Conservation (phyloP, 2,888 invertebrate species). For the Junonia oenone region DNA sequence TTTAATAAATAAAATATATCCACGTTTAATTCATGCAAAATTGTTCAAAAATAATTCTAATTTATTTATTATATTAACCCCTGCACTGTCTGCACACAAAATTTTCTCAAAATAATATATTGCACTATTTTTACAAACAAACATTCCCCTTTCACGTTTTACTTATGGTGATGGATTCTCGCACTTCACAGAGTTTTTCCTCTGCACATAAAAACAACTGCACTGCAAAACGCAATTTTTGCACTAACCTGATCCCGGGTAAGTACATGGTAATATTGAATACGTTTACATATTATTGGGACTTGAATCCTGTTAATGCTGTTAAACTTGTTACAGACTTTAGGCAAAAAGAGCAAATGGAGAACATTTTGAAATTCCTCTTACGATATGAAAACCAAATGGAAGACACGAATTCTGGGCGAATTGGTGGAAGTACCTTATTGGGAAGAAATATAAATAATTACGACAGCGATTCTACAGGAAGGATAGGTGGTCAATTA, state of each 20-base stretch:
- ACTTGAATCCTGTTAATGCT: background rate
- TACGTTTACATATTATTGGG: background rate
- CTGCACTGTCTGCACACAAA: constrained; percentile 19
- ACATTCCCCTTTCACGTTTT: constrained; percentile 14
- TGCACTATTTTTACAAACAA: constrained; percentile 10
- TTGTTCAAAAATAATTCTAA: background rate
- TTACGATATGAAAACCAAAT: constrained; percentile 46
- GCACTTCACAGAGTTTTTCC: constrained; percentile 24
- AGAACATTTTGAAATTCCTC: constrained; percentile 55
- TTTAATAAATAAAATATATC: background rate
- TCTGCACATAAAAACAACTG: constrained; percentile 21
- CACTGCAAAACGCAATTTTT: constrained; percentile 23
- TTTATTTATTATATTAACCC: background rate
- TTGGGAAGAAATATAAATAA: constrained; percentile 44
- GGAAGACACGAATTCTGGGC: constrained; percentile 38
- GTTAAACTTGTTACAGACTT: constrained; percentile 55
- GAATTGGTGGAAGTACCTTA: constrained; percentile 38
- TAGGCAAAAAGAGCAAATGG: constrained; percentile 52
- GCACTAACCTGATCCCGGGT: constrained; percentile 19
- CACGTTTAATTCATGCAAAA: background rate
- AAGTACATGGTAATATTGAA: constrained; percentile 18
- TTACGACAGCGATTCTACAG: constrained; percentile 40
- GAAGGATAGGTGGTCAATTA: constrained; percentile 31
- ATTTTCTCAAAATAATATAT: constrained; percentile 1
- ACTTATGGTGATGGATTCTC: constrained; percentile 27